Conservation (phyloP, 2,797 vertebrate genomes). For the Pyrrhura leucotis region DNA sequence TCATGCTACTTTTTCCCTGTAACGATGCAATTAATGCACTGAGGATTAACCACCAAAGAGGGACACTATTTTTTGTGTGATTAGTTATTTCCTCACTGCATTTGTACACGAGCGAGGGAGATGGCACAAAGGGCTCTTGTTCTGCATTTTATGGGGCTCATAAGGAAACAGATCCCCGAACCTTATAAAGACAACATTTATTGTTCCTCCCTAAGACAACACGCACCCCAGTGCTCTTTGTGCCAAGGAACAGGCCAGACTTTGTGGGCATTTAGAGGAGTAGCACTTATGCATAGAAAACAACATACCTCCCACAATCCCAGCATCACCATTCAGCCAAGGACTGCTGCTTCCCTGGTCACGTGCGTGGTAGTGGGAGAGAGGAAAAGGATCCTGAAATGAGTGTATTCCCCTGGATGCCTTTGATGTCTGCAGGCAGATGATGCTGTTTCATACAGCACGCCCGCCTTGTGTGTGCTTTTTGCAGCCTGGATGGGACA, state of each 20-base stretch:
- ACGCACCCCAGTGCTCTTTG: neutral
- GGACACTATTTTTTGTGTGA: neutral
- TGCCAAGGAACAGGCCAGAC: neutral
- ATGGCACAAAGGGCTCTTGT: constrained; percentile 2
- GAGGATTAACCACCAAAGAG: neutral
- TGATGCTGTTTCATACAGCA: neutral
- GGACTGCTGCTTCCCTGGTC: neutral
- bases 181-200: neutral
- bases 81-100: neutral
- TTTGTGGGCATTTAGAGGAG: neutral
- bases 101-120: neutral
- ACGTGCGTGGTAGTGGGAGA: neutral
- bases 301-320: neutral
- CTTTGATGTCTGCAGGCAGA: constrained; percentile 29
- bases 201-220: neutral
- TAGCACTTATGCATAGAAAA: neutral
- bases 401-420: neutral
- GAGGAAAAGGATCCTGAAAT: neutral
- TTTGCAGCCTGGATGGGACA: neutral
- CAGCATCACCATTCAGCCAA: neutral
- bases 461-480: accelerated
- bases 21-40: neutral
- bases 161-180: neutral
- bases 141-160: neutral
- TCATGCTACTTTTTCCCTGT: neutral